These are phyloP conservation scores for Atlantisia rogersi DNA, from an alignment of 2,113 vertebrate genomes.

Conservation along the genomic window DNA sequence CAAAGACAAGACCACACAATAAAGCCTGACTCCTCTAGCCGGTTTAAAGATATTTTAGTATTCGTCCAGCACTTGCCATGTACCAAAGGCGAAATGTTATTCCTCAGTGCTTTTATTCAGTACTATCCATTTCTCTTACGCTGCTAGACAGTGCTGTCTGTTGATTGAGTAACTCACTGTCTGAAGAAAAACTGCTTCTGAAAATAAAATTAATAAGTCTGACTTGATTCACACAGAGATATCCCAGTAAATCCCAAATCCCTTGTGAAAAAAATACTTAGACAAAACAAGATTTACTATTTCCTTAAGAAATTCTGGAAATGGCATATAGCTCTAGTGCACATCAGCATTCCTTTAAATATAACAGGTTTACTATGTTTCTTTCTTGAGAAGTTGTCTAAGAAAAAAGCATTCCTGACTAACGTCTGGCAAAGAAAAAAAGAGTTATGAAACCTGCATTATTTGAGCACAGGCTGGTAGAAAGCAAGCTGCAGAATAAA, in stretches of 20 bases:
- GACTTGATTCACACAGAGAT: neutral
- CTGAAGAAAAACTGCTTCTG: neutral
- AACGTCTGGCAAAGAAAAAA: neutral
- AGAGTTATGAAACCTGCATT: neutral
- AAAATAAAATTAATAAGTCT: neutral
- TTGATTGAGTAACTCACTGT: neutral
- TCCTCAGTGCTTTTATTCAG: neutral
- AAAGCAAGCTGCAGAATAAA: neutral
- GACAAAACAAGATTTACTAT: neutral
- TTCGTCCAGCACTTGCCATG: neutral
- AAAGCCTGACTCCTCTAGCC: neutral
- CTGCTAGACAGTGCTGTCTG: neutral
- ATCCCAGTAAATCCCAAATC: neutral
- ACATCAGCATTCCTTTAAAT: neutral
- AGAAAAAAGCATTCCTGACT: neutral
- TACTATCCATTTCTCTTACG: neutral
- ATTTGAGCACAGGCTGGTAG: neutral
- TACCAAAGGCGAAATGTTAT: neutral
- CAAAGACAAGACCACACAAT: neutral
- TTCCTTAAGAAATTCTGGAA: neutral
- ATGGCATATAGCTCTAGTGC: neutral
- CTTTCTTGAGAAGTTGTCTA: neutral
- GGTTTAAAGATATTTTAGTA: neutral
- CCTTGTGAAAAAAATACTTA: neutral
- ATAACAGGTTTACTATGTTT: neutral